These are phyloP conservation scores for Platanista minor DNA, from an alignment of 2,113 vertebrate genomes.

Conservation along the genomic window DNA sequence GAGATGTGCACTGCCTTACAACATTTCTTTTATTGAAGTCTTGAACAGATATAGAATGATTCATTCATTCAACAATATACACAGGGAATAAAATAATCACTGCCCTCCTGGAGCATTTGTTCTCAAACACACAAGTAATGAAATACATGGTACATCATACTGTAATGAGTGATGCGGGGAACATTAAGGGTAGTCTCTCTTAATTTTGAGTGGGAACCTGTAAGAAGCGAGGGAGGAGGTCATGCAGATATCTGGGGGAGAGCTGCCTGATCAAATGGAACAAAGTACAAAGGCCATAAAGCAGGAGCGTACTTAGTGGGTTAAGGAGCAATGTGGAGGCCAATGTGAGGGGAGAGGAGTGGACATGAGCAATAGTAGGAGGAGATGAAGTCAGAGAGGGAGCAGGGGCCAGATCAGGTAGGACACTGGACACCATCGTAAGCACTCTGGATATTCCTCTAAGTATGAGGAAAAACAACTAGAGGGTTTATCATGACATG, in stretches of 20 bases:
- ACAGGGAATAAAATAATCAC: background rate
- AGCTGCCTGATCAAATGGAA: background rate
- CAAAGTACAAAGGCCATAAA: background rate
- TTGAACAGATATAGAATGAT: background rate
- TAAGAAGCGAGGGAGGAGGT: background rate
- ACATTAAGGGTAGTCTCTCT: background rate
- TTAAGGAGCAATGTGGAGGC: background rate
- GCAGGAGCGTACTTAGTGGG: background rate
- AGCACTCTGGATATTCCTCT: background rate
- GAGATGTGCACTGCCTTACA: background rate
- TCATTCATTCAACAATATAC: background rate
- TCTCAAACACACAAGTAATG: background rate
- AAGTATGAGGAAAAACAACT: background rate
- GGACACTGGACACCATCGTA: background rate
- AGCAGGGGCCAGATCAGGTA: background rate
- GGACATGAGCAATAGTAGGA: rapidly evolving
- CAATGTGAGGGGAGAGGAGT: rapidly evolving
- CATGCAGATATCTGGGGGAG: background rate
- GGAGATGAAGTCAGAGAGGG: background rate
- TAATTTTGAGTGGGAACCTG: background rate
- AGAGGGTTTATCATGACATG: background rate
- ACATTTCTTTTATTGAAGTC: background rate
- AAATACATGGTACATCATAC: background rate
- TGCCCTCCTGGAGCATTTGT: background rate
- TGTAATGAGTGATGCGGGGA: background rate